A percentile compares a stretch with the other conserved stretches of the same genome.
Evolutionary conservation across 2,797 vertebrate genomes (phyloP).

Genomic region (Lagodon rhomboides): DNA sequence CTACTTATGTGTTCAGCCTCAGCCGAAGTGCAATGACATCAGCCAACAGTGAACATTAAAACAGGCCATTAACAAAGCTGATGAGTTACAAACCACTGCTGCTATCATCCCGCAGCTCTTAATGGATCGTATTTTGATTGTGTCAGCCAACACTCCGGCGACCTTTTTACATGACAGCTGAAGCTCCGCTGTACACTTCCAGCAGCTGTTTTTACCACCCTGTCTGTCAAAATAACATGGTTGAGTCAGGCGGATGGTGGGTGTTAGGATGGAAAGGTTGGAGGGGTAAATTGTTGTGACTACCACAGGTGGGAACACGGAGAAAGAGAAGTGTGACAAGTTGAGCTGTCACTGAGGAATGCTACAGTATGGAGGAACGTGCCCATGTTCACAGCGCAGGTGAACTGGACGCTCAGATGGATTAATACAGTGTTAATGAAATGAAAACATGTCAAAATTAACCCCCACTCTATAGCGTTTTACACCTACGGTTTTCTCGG

Average conservation of each 20-base stretch:
- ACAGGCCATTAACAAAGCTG: constrained; percentile 84
- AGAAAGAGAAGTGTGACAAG: constrained; percentile 77
- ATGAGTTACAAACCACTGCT: constrained; percentile 85
- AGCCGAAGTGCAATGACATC: constrained; percentile 80
- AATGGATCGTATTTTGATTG: constrained; percentile 89
- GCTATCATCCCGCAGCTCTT: constrained; percentile 84
- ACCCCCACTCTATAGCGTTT: constrained; percentile 59
- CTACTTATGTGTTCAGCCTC: constrained; percentile 71
- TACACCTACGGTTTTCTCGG: constrained; percentile 69
- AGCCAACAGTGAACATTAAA: constrained; percentile 77
- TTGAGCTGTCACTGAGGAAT: constrained; percentile 84
- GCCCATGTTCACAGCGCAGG: constrained; percentile 70
- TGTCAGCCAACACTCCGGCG: constrained; percentile 79
- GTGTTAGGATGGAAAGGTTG: constrained; percentile 63
- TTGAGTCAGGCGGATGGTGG: constrained; percentile 48
- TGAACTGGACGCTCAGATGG: constrained; percentile 82
- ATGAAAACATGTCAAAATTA: constrained; percentile 89
- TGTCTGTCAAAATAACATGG: constrained; percentile 88
- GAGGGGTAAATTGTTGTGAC: constrained; percentile 75
- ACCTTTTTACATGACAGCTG: constrained; percentile 79
- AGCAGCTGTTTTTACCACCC: constrained; percentile 86
- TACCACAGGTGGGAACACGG: constrained; percentile 83
- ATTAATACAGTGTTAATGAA: constrained; percentile 90
- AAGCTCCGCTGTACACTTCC: constrained; percentile 66
- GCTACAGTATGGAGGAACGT: constrained; percentile 65